Base-by-base conservation (phyloP, 2,888 invertebrate species). In the Rutpela maculata region DNA sequence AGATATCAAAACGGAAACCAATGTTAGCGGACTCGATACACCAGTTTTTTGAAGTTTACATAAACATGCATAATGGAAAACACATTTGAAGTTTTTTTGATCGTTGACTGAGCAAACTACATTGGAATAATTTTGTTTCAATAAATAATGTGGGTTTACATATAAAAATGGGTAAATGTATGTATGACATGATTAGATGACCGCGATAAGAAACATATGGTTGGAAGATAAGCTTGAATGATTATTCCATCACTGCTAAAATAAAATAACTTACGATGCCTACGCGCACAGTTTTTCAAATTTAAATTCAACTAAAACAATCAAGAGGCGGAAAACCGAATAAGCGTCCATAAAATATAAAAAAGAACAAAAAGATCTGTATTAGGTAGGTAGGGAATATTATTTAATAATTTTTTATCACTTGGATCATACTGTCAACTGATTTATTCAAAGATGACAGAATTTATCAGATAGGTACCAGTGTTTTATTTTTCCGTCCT, bases 1-100 rank as follows among this genome's bases (percentile, higher is more conserved):
- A 69, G 69, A 50, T 69, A 69, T 69, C 69, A 15, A 26, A 35
- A 59, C 69, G 69, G 69, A 69, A 69, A 69, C 69, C 69, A 57
- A 65, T 11, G 65, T 57, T 26, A 38, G 35, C 50, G n/a, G 50
- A 50, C n/a, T 50, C n/a, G 0, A 50, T 0, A 50, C 50, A 50
- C 6, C 3, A 50, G n/a, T n/a, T n/a, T n/a, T n/a, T n/a, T n/a
- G 50, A 50, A 50, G n/a, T n/a, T 50, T n/a, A n/a, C 50, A 50
- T 50, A 50, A 50, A 50, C 50, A n/a, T 35, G 7, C n/a, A 50
- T 43, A 43, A 38, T 12, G 43, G 2, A 43, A 43, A 2, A 43
- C 43, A 4, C 1, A 12, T 12, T 43, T 43, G 43, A n/a, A 35
- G 31, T n/a, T 50, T 50, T 50, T 50, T 50, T 50, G n/a, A 50